Conservation (phyloP, 2,797 vertebrate species). For the Phylloscopus collybita region DNA sequence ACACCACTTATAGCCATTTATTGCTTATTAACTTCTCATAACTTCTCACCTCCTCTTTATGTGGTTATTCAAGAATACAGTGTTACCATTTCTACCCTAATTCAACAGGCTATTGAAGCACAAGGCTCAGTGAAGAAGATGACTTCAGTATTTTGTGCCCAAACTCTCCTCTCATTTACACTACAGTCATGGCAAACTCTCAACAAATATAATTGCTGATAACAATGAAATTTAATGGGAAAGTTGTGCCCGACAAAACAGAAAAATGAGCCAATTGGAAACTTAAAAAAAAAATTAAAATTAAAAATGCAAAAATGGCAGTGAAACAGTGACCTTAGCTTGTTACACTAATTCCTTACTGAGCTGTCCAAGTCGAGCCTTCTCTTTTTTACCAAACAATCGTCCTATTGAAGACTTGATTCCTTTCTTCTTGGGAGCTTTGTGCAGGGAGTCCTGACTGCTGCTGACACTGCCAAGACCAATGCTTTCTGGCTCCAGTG, state of each 20-base stretch:
- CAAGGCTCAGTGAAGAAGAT: background rate
- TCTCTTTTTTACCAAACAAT: conserved; percentile 98
- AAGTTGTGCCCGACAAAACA: background rate
- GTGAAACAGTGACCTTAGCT: conserved; percentile 63
- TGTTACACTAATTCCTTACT: conserved; percentile 87
- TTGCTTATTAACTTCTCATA: background rate
- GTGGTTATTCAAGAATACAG: background rate
- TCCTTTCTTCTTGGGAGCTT: conserved; percentile 98
- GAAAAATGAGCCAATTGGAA: background rate
- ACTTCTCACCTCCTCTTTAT: background rate
- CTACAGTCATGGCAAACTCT: background rate
- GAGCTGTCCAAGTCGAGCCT: conserved; percentile 90
- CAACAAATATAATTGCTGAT: background rate
- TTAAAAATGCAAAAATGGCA: background rate
- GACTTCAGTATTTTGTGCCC: background rate
- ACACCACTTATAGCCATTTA: background rate
- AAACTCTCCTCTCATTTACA: background rate
- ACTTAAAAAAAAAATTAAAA: background rate
- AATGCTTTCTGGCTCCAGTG: conserved; percentile 91
- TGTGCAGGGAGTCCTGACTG: conserved; percentile 97
- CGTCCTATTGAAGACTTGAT: conserved; percentile 99
- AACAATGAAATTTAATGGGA: background rate
- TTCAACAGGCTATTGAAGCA: background rate
- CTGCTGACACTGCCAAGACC: conserved; percentile 92
- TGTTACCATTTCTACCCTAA: background rate